Evolutionary conservation across 2,888 invertebrate genomes (phyloP).

Genomic region (Fragum whitleyi): DNA sequence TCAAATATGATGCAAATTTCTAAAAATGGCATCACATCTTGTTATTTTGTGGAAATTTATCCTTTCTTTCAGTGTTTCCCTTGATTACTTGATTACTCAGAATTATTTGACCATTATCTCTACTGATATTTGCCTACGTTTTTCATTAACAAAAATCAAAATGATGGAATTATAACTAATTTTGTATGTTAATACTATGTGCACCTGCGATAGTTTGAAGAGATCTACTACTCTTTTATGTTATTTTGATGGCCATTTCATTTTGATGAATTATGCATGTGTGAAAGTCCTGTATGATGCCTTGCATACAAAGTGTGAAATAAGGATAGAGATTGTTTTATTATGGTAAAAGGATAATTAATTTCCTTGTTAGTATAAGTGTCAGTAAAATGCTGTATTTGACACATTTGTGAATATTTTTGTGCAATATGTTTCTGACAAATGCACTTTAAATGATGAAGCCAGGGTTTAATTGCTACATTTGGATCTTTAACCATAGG

Average conservation of each 20-base stretch:
- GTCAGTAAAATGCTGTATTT: neutral
- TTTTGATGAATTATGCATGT: neutral
- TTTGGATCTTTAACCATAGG: no score
- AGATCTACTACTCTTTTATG: neutral
- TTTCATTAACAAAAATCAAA: no score
- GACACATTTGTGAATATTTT: neutral
- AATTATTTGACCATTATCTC: no score
- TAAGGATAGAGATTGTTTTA: neutral
- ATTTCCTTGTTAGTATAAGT: neutral
- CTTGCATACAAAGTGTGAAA: neutral
- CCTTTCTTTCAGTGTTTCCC: no score
- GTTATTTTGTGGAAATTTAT: no score
- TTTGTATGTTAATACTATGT: neutral
- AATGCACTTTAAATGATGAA: no score
- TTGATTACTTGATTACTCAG: no score
- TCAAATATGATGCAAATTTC: no score
- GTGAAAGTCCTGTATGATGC: neutral
- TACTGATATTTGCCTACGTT: no score
- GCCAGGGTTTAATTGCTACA: no score
- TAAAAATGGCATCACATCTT: no score
- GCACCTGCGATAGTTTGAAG: neutral
- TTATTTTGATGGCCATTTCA: neutral
- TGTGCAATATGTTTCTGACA: neutral
- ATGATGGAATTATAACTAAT: neutral
- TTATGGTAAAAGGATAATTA: neutral